Evolutionary conservation across 2,888 invertebrate species (phyloP), one percentile per base, ranked within the genome.

Genomic region (Abrostola triplasia): DNA sequence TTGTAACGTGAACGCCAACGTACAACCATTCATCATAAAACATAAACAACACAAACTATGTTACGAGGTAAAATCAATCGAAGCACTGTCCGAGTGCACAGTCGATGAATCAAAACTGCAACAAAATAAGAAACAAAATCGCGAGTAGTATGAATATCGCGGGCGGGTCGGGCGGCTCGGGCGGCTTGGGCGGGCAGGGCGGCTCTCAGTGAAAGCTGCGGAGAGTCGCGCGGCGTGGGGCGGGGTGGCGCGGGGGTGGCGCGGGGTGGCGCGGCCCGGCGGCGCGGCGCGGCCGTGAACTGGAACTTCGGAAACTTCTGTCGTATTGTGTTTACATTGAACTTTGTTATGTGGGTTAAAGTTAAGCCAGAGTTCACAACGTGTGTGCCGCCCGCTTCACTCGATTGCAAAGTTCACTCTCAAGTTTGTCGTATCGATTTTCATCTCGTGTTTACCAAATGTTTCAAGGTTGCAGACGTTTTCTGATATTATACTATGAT

Each of bases 281-380:
- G 86, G 84, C 86, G 85, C 84, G 24, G 24, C 88, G 90, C 93
- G 94, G 92, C 94, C 94, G 90, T 94, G 94, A 93, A 94, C 94
- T 92, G 94, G 87, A 90, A 92, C 92, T 92, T 93, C 85, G 88
- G 82, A 91, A 92, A 93, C 92, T 93, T 93, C 90, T 89, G 88
- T 88, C 92, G 92, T 93, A 94, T 94, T 94, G 94, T 94, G 94
- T 94, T 94, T 94, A 94, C 94, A 94, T 93, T 93, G 90, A 94
- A 94, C 94, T 94, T 94, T 93, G 94, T 94, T 93, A 94, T 94
- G 93, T 94, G 94, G 94, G 94, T 94, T 94, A 94, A 94, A 94
- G 94, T 94, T 92, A 94, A 94, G 89, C 89, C 88, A 89, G 94
- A 94, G 94, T 94, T 94, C 93, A 85, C 84, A 72, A 60, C 92